Percentiles rank a stretch among this genome's conserved stretches.
Conservation (phyloP, 2,888 invertebrate genomes). For the Hybos culiciformis region DNA sequence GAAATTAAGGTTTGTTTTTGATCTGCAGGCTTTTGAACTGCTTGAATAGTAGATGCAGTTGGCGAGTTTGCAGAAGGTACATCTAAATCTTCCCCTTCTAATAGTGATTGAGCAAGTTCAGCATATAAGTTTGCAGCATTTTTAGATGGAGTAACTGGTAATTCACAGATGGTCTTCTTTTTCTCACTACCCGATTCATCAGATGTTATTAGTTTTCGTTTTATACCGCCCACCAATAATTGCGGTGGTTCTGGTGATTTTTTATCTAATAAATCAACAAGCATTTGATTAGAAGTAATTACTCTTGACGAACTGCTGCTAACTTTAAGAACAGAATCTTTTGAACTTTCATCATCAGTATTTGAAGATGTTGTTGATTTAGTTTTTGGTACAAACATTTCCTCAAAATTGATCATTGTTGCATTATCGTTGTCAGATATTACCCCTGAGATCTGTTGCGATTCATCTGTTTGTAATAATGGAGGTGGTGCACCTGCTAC, state of each 20-base stretch:
- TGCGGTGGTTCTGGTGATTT: slow-evolving; percentile 43
- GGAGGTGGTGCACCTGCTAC: slow-evolving; percentile 34
- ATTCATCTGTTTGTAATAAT: slow-evolving; percentile 41
- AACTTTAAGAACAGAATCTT: slow-evolving; percentile 30
- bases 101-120: slow-evolving; percentile 68
- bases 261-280: slow-evolving; percentile 71
- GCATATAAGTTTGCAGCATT: slow-evolving; percentile 77
- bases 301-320: slow-evolving; percentile 23
- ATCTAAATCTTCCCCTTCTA: slow-evolving; percentile 61
- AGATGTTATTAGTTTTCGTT: slow-evolving; percentile 22
- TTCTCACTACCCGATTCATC: slow-evolving; percentile 22
- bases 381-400: slow-evolving; percentile 41
- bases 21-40: slow-evolving; percentile 18
- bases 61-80: slow-evolving; percentile 23
- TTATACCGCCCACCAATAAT: slow-evolving; percentile 24
- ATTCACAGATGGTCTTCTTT: slow-evolving; percentile 34
- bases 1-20: slow-evolving; percentile 29
- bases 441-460: slow-evolving; percentile 25
- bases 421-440: slow-evolving; percentile 45
- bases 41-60: slow-evolving; percentile 14
- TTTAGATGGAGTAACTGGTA: slow-evolving; percentile 43
- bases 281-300: slow-evolving; percentile 50
- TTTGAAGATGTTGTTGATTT: slow-evolving; percentile 27
- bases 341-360: slow-evolving; percentile 43
- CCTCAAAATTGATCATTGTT: slow-evolving; percentile 49